Conservation (phyloP, 37 sponge, comb jelly and placozoan species). For the Oscarella lobularis region DNA sequence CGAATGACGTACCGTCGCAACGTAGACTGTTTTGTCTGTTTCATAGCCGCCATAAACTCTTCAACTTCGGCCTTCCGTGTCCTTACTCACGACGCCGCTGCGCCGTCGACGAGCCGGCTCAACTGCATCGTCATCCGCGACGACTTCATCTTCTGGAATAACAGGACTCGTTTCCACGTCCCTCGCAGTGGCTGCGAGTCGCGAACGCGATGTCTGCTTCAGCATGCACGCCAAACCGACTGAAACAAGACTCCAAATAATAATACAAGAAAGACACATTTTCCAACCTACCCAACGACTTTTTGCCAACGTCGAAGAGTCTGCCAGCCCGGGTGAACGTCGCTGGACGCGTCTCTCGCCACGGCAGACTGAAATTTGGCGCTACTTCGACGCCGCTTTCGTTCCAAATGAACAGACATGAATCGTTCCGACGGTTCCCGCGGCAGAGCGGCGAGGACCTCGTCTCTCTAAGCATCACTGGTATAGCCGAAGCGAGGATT, state of each 20-base stretch:
- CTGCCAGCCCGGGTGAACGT: slow-evolving; percentile 75
- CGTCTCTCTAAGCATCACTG: not conserved
- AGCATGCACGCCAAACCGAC: no score
- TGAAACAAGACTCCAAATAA: no score
- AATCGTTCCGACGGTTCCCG: slow-evolving; percentile 16
- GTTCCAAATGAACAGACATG: slow-evolving; percentile 12
- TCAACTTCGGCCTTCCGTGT: no score
- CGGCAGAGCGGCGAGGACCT: not conserved
- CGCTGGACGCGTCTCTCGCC: slow-evolving; percentile 29
- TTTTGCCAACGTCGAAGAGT: slow-evolving; percentile 24
- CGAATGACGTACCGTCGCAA: no score
- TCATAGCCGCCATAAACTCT: no score
- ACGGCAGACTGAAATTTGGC: slow-evolving; percentile 28
- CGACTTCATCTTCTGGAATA: not conserved
- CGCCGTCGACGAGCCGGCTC: no score
- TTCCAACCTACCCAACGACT: slow-evolving; percentile 41
- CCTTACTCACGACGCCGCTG: no score
- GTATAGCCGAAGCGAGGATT: not conserved
- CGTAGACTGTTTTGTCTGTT: no score
- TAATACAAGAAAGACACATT: not conserved
- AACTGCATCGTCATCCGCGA: not conserved
- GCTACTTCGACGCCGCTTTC: slow-evolving; percentile 38
- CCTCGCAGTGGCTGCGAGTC: no score
- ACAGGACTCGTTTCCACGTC: not conserved
- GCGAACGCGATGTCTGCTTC: no score